A percentile compares a stretch with the other conserved stretches of the same genome.
Conservation (phyloP, 2,888 invertebrate species). For the Crepidodera aurea region DNA sequence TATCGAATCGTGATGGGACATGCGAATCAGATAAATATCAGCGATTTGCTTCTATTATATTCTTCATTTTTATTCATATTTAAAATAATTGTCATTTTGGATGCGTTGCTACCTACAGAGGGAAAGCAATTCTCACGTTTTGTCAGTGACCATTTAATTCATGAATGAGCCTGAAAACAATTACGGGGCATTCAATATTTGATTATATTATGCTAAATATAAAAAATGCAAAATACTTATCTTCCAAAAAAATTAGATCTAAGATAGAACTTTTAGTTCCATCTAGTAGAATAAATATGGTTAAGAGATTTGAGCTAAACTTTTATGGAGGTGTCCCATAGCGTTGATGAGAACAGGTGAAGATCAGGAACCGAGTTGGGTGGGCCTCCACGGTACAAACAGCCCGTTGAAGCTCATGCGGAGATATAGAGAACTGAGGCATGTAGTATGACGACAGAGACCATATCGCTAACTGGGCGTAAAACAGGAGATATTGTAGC, state of each 20-base stretch:
- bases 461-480: slow-evolving; percentile 39
- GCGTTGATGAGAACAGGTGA: slow-evolving; percentile 32
- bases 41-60: neutral
- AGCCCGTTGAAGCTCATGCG: slow-evolving; percentile 35
- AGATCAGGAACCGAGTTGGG: slow-evolving; percentile 33
- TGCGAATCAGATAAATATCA: neutral
- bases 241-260: no score
- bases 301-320: slow-evolving; percentile 5
- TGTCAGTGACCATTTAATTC: no score
- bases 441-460: slow-evolving; percentile 32
- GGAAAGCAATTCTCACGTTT: no score
- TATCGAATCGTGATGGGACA: slow-evolving; percentile 13
- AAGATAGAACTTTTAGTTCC: no score
- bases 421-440: slow-evolving; percentile 39
- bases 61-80: no score
- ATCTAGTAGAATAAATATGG: no score
- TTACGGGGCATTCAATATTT: no score
- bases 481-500: slow-evolving; percentile 38
- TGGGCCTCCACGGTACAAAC: slow-evolving; percentile 31
- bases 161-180: no score
- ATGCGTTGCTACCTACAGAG: no score
- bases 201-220: no score
- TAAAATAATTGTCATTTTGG: no score
- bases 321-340: neutral
- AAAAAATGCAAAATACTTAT: no score